These are phyloP conservation scores for Hemibagrus guttatus DNA, from an alignment of 2,797 vertebrate genomes.

Conservation along the genomic window DNA sequence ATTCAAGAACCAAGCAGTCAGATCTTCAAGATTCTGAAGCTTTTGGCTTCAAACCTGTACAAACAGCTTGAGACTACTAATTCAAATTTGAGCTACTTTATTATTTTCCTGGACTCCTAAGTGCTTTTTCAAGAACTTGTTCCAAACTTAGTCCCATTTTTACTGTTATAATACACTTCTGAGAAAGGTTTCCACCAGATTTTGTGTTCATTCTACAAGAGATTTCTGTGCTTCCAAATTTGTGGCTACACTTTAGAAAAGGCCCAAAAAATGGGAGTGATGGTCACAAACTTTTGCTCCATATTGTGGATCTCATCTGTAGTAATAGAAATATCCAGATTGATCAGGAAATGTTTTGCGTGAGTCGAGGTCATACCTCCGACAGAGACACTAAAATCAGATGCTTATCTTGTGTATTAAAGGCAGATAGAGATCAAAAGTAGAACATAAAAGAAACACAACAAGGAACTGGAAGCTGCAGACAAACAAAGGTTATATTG, in stretches of 20 bases:
- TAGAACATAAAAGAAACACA: neutral
- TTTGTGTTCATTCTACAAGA: neutral
- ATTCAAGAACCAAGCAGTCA: neutral
- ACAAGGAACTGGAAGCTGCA: neutral
- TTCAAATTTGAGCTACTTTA: neutral
- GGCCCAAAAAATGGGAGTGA: neutral
- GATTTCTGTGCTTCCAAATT: neutral
- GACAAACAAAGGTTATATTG: conserved; percentile 17
- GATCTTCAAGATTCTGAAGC: neutral
- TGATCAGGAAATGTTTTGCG: neutral
- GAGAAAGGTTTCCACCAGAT: neutral
- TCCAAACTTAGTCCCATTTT: neutral
- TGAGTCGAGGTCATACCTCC: neutral
- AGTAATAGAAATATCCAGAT: neutral
- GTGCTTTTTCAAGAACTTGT: neutral
- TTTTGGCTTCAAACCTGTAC: neutral
- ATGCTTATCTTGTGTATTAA: neutral
- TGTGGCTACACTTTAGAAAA: neutral
- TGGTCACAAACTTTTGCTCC: neutral
- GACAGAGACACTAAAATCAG: neutral
- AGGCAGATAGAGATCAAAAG: conserved; percentile 1
- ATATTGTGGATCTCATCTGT: neutral
- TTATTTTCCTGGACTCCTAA: neutral
- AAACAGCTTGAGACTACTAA: neutral
- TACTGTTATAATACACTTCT: neutral